Evolutionary conservation across 2,888 invertebrate species (phyloP).

Genomic region (Halictus quadricinctus): DNA sequence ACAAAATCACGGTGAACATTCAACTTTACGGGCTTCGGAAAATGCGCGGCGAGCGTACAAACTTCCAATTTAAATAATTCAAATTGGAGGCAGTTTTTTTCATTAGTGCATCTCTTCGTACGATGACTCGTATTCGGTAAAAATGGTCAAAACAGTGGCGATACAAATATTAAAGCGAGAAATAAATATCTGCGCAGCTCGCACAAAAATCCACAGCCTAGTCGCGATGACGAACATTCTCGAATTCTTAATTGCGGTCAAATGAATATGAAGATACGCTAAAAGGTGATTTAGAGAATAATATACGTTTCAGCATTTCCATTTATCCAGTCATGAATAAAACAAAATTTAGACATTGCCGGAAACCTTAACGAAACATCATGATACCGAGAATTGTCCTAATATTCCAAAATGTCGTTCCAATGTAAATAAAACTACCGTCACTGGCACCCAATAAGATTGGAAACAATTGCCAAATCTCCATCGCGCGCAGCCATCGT

Average conservation of each 20-base stretch:
- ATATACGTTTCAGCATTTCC: too few relatives aligned
- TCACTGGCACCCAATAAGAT: background rate
- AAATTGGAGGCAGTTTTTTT: background rate
- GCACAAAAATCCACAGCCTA: background rate
- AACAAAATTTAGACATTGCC: too few relatives aligned
- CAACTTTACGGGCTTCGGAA: background rate
- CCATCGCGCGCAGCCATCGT: background rate
- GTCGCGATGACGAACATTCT: background rate
- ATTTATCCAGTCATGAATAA: too few relatives aligned
- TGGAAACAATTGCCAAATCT: conserved; percentile 23
- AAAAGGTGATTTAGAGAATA: background rate
- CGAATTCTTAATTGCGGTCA: background rate
- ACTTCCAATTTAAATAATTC: background rate
- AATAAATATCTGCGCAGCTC: background rate
- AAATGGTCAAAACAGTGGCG: too few relatives aligned
- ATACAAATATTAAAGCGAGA: background rate
- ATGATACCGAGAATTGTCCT: background rate
- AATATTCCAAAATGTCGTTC: background rate
- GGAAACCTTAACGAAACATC: too few relatives aligned
- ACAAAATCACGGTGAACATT: background rate
- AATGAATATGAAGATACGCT: background rate
- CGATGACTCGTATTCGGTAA: too few relatives aligned
- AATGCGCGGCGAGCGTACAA: background rate
- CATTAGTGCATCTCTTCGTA: background rate
- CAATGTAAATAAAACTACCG: background rate